These are phyloP conservation scores for Macrophya alboannulata DNA, from an alignment of 2,888 invertebrate genomes.

Conservation along the genomic window DNA sequence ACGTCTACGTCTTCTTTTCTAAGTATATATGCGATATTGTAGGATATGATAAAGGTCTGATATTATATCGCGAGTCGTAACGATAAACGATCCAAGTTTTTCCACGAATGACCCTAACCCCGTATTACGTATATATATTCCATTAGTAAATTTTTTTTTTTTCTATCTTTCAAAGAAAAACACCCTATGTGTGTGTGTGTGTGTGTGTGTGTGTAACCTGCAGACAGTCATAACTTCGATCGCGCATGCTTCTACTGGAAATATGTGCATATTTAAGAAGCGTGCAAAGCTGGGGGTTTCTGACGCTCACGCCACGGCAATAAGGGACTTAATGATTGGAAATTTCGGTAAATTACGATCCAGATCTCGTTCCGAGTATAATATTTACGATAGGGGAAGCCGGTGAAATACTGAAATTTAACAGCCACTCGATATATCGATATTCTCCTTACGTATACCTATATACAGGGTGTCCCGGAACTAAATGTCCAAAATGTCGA, in stretches of 20 bases:
- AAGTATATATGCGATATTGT: too few relatives aligned
- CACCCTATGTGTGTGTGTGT: not conserved
- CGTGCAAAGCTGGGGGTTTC: slow-evolving; percentile 7
- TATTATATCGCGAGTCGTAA: too few relatives aligned
- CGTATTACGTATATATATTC: not conserved
- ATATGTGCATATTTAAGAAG: slow-evolving; percentile 37
- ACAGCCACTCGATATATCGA: not conserved
- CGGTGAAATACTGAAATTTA: slow-evolving; percentile 5
- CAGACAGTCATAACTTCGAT: not conserved
- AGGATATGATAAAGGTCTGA: too few relatives aligned
- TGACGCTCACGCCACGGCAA: slow-evolving; percentile 29
- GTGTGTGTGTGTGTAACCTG: not conserved
- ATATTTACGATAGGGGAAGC: slow-evolving; percentile 41
- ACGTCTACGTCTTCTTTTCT: too few relatives aligned
- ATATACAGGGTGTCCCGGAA: too few relatives aligned
- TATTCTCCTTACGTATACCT: too few relatives aligned
- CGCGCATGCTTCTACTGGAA: not conserved
- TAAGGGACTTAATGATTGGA: slow-evolving; percentile 44
- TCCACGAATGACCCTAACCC: not conserved
- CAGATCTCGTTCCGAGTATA: slow-evolving; percentile 52
- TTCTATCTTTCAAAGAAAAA: not conserved
- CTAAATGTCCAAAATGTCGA: too few relatives aligned
- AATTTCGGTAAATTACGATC: slow-evolving; percentile 11
- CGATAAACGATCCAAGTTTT: not conserved
- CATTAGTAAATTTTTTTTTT: not conserved